Conservation (phyloP, 2,113 vertebrate species). For the Lanius collurio region DNA sequence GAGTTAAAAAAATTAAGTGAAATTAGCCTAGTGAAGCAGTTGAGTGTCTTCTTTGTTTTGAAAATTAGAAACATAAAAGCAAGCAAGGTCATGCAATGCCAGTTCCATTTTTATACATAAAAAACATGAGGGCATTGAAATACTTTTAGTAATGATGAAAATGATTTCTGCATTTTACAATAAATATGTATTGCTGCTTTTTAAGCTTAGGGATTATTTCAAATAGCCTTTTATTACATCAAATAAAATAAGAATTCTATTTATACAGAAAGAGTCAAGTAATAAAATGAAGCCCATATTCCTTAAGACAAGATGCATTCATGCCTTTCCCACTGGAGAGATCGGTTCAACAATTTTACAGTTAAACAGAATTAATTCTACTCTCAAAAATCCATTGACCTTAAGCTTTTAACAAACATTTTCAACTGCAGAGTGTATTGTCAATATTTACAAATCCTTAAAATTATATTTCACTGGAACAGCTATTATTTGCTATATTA, state of each 20-base stretch:
- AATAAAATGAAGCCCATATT: constrained; percentile 56
- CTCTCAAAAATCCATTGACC: constrained; percentile 77
- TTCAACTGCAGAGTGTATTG: constrained; percentile 80
- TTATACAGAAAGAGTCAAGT: constrained; percentile 23
- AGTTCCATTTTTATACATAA: not conserved
- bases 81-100: not conserved
- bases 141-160: not conserved
- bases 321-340: constrained; percentile 53
- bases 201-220: constrained; percentile 28
- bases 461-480: constrained; percentile 76
- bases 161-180: not conserved
- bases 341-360: constrained; percentile 74
- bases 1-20: not conserved
- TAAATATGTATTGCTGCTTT: constrained; percentile 9
- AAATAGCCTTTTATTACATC: constrained; percentile 24
- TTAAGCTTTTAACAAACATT: constrained; percentile 85
- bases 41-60: not conserved
- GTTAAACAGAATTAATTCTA: constrained; percentile 79
- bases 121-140: not conserved
- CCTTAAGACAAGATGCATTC: constrained; percentile 46
- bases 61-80: not conserved
- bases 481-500: constrained; percentile 80
- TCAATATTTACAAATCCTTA: constrained; percentile 86
- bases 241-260: constrained; percentile 57
- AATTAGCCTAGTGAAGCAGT: not conserved